phyloP scores from a whole-genome alignment of 1,140 invertebrate species.

The Rhagoletis pomonella region DNA sequence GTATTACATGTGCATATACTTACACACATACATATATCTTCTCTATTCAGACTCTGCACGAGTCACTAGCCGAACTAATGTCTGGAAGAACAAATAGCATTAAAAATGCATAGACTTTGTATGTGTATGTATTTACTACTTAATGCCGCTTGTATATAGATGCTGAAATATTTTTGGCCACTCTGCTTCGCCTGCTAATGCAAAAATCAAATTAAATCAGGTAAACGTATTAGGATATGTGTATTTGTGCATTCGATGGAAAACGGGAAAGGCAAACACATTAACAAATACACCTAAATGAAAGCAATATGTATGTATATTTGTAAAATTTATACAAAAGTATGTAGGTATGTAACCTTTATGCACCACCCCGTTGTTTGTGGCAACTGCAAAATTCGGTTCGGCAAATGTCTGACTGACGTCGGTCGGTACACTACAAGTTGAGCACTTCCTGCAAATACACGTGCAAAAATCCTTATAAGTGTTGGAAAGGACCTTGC shows the following conservation, averaged over 20 bases:
- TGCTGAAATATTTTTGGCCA: conserved; percentile 2
- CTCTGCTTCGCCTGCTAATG: background rate
- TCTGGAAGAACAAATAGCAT: conserved; percentile 13
- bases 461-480: background rate
- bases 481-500: background rate
- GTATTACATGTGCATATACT: background rate
- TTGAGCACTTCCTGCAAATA: background rate
- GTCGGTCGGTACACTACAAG: background rate
- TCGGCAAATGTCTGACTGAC: background rate
- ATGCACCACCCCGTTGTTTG: no score
- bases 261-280: background rate
- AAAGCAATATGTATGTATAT: no score
- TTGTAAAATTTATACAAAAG: no score
- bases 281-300: background rate
- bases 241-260: background rate
- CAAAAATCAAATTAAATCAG: conserved; percentile 36
- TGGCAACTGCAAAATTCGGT: background rate
- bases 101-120: background rate
- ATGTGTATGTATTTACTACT: no score
- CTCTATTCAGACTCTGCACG: background rate
- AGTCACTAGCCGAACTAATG: background rate
- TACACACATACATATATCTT: background rate
- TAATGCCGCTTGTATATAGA: background rate
- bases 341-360: no score
- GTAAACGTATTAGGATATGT: background rate